Evolutionary conservation across 2,888 invertebrate genomes (phyloP), one percentile per base, ranked within the genome.

Genomic region (Spialia ferax): DNA sequence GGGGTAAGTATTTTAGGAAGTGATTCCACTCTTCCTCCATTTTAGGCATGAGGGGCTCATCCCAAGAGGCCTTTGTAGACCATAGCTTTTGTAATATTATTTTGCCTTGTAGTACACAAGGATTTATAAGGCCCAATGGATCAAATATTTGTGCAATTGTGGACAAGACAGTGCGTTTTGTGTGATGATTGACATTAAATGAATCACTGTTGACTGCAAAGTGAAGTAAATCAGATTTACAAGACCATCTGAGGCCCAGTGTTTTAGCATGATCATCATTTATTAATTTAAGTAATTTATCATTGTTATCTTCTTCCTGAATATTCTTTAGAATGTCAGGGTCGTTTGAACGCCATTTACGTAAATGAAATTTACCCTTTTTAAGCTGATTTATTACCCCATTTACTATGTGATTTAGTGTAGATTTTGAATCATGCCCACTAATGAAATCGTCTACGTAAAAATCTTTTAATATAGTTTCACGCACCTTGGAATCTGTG

Each of bases 1-100:
- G 42, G 5, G 42, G 42, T 42, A 42, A 15, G 15, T 42, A 13
- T 42, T 42, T 42, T 15, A 42, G 42, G 6, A 42, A 42, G 15
- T 15, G 3, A 42, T 42, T n/a, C 42, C 42, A 42, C 11, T 42
- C 42, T 42, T 42, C 15, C 15, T 42, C 42, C 15, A 42, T 42
- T 42, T n/a, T 15, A 42, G 42, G 42, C 5, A 4, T 15, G 15
- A 42, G 42, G 6, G 15, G 42, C 6, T 42, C 42, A 42, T 42
- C 42, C 42, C 42, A 42, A n/a, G 52, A 22, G 6, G 23, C 13
- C 13, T 22, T 52, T 52, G 6, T 23, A 52, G 52, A 18, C 52
- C 52, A 52, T 23, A 52, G 52, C 52, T 52, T 52, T 3, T 52
- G 52, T 26, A 52, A 26, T 29, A 55, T 32, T 32, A 55, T 55